Base-by-base conservation (phyloP, 2,797 vertebrate species). In the Sphaeramia orbicularis region DNA sequence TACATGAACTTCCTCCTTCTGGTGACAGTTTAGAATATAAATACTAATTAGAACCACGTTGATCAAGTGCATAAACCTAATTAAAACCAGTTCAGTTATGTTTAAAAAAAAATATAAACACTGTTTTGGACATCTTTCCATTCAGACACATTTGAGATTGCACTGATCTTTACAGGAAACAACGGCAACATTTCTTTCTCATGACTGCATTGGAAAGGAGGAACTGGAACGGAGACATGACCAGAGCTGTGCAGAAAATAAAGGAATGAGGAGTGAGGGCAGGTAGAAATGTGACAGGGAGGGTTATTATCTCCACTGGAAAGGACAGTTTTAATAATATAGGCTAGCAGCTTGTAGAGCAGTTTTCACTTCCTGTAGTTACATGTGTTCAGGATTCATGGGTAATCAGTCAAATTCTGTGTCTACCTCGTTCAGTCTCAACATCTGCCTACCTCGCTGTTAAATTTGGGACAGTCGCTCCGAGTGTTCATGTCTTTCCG, bases 271-370 rank as follows among this genome's bases (percentile, higher is more conserved):
- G 21, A 30, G 12, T 30, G 11, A 16, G 14, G 30, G 35, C 32
- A 32, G 35, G 43, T 55, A 14, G 13, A 11, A 50, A 40, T 50
- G 30, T 38, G 49, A 48, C 58, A 42, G 16, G 13, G 24, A 41
- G 10, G 13, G 11, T n/a, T 11, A 2, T 59, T 10, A 24, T 50
- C 16, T 56, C 24, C 10, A 2, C 35, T 42, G 24, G 16, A 69
- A n/a, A 57, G n/a, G 41, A 21, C 35, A 37, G 38, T 35, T 51
- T 50, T 42, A 70, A 38, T 30, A 16, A 51, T 7, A 24, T 6
- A 10, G 44, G 36, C 13, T 2, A 50, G 40, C 45, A 41, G 52
- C 16, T 37, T 10, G 11, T 6, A n/a, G 14, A 52, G 8, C 11
- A 49, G 14, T 18, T 32, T 7, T 41, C 41, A 24, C 18, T 14